These are phyloP conservation scores for Onychorhynchus coronatus DNA, from an alignment of 2,113 vertebrate species.

Conservation along the genomic window DNA sequence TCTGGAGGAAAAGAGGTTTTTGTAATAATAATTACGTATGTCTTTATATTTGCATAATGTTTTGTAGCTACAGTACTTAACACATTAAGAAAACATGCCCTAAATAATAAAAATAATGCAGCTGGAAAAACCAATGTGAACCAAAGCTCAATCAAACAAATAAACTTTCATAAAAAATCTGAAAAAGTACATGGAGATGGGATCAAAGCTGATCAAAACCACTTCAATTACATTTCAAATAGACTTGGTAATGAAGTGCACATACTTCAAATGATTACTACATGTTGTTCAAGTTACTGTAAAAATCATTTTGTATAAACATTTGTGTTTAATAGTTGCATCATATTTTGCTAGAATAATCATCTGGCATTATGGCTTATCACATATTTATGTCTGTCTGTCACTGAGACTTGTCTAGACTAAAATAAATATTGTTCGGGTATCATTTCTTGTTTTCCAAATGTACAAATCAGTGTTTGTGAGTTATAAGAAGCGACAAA, in stretches of 20 bases:
- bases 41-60: not conserved
- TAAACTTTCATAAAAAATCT: not conserved
- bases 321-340: not conserved
- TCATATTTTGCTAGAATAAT: not conserved
- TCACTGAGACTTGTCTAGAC: not conserved
- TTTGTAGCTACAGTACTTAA: not conserved
- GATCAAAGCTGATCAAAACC: not conserved
- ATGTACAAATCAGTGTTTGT: not conserved
- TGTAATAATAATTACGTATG: not conserved
- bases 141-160: not conserved
- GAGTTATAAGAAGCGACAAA: not conserved
- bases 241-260: not conserved
- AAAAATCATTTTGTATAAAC: not conserved
- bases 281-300: not conserved
- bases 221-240: not conserved
- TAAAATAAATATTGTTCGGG: not conserved
- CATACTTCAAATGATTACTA: not conserved
- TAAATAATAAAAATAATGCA: not conserved
- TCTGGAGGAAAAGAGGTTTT: not conserved
- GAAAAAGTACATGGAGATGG: not conserved
- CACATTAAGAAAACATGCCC: not conserved
- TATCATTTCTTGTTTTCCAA: not conserved
- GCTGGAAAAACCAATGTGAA: not conserved
- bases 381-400: not conserved
- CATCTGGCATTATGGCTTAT: not conserved